Evolutionary conservation across 64 coral and sea anemone genomes (phyloP).

Genomic region (Pocillopora verrucosa): DNA sequence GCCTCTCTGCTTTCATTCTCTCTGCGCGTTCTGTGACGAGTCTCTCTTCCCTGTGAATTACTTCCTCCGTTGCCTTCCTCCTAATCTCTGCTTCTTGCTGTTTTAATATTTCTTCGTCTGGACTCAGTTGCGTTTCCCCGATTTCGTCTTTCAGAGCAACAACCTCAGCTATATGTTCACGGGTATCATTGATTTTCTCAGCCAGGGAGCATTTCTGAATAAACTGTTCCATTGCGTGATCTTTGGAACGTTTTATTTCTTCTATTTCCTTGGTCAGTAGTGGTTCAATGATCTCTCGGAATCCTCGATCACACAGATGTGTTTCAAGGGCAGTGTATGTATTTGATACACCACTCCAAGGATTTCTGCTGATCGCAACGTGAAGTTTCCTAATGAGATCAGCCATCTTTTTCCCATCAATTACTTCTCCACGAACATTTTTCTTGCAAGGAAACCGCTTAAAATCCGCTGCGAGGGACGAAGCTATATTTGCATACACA

Average conservation of each 20-base stretch:
- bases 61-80: background rate
- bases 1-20: conserved; percentile 4
- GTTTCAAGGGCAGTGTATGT: conserved; percentile 32
- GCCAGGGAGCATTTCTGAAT: conserved; percentile 21
- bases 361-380: conserved; percentile 47
- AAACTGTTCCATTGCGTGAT: background rate
- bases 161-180: background rate
- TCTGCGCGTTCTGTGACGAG: conserved; percentile 2
- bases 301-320: conserved; percentile 22
- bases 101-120: background rate
- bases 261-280: background rate
- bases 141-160: conserved; percentile 32
- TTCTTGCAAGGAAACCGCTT: conserved; percentile 38
- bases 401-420: conserved; percentile 56
- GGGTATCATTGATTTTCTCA: background rate
- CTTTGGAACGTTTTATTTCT: background rate
- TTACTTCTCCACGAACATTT: conserved; percentile 30
- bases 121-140: background rate
- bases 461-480: conserved; percentile 31
- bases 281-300: conserved; percentile 22
- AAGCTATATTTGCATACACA: conserved; percentile 10
- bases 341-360: conserved; percentile 47
- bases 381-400: conserved; percentile 7
- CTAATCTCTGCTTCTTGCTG: background rate
- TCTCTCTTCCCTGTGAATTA: background rate